Percentiles rank a stretch among this genome's conserved stretches.
phyloP scores from a whole-genome alignment of 2,888 invertebrate species.

The Phortica okadai region DNA sequence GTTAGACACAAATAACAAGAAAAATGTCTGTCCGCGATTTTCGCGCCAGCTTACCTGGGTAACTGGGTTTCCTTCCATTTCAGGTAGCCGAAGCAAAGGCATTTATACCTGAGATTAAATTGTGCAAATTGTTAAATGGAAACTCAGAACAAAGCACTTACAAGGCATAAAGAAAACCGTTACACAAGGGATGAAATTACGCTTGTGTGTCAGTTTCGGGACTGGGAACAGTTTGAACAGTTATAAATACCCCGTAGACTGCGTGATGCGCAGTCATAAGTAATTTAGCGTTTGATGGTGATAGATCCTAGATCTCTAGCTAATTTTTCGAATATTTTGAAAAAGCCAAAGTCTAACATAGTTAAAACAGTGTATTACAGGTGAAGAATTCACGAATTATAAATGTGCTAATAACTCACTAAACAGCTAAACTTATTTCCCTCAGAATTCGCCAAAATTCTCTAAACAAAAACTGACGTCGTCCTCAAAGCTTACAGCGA shows the following conservation, averaged over 20 bases:
- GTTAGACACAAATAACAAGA: conserved; percentile 32
- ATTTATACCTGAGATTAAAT: conserved; percentile 21
- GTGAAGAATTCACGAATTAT: conserved; percentile 14
- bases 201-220: not conserved
- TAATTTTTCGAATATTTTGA: not conserved
- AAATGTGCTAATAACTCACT: not conserved
- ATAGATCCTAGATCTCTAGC: conserved; percentile 69
- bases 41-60: conserved; percentile 41
- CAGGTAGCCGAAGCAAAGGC: conserved; percentile 51
- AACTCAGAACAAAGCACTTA: not conserved
- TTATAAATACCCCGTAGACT: conserved; percentile 49
- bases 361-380: not conserved
- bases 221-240: too few species aligned
- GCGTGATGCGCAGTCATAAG: conserved; percentile 54
- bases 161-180: conserved; percentile 16
- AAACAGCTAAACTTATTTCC: not conserved
- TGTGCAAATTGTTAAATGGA: conserved; percentile 40
- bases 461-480: conserved; percentile 7
- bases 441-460: conserved; percentile 24
- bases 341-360: conserved; percentile 52
- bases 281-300: conserved; percentile 63
- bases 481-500: not conserved
- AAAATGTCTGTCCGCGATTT: conserved; percentile 35
- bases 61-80: conserved; percentile 57
- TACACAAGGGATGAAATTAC: not conserved